Evolutionary conservation across 2,888 invertebrate species (phyloP).

Genomic region (Pandemis heparana): DNA sequence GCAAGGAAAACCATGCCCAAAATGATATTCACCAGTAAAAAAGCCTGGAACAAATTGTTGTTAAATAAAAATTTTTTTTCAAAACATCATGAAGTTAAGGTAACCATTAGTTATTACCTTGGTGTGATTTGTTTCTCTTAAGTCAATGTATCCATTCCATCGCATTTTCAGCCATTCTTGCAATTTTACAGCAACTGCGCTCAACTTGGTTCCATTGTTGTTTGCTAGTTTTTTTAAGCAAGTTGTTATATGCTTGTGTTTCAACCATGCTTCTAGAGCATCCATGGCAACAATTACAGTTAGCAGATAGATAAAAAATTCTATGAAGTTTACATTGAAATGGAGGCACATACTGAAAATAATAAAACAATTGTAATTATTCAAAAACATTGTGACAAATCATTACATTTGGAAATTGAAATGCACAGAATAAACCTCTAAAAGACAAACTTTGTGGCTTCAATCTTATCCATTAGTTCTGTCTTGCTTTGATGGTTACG

Average conservation of each 20-base stretch:
- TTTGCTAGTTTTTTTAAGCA: conserved; percentile 68
- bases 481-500: neutral
- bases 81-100: neutral
- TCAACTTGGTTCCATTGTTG: conserved; percentile 61
- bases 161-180: conserved; percentile 59
- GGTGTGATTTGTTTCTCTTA: conserved; percentile 75
- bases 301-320: conserved; percentile 63
- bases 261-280: conserved; percentile 77
- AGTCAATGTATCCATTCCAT: conserved; percentile 64
- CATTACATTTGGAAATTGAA: too few relatives aligned
- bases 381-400: too few relatives aligned
- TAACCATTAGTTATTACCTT: conserved; percentile 59
- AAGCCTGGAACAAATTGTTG: conserved; percentile 70
- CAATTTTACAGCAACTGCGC: conserved; percentile 50
- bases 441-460: neutral
- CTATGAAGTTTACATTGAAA: conserved; percentile 66
- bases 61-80: neutral
- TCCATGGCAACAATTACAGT: conserved; percentile 63
- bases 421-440: neutral
- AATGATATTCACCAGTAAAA: conserved; percentile 70
- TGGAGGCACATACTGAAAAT: conserved; percentile 69
- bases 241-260: conserved; percentile 74
- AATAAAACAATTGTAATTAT: conserved; percentile 21
- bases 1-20: conserved; percentile 64
- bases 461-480: too few relatives aligned